Evolutionary conservation across 2,888 invertebrate genomes (phyloP), one percentile per base, ranked within the genome.

Genomic region (Polymixis flavicincta): DNA sequence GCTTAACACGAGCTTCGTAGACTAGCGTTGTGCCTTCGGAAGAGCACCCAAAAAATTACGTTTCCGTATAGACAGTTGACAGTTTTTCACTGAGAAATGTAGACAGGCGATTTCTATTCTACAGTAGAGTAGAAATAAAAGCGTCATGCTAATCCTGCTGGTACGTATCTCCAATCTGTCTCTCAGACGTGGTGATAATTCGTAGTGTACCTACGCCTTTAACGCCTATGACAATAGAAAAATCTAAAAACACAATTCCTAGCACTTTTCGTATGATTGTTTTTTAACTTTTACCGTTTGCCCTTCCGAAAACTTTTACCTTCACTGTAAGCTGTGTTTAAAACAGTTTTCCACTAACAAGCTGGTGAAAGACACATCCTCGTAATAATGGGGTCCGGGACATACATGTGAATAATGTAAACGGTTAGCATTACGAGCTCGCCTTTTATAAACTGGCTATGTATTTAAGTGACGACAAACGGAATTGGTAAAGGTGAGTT

Each of bases 381-480:
- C 17, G 68, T 66, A 61, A 75, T 77, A 63, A 71, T 80, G 70
- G 63, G 76, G 69, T 77, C 84, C 84, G 82, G 82, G 76, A 85
- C 82, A 71, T 76, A 32, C 32, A 68, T 68, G 87, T 90, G 85
- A 90, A 88, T 90, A 87, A 90, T 90, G 83, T 84, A 89, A 87
- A 87, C 85, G 87, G 89, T 83, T 83, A 83, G 74, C 87, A 86
- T 85, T 90, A 88, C 89, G 86, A 88, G 87, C 87, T 83, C 42
- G 8, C 52, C 79, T 84, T 89, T 90, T 89, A 89, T 89, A 88
- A 77, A 90, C 85, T 84, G 82, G 76, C 79, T 83, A 75, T 87
- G 88, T 86, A 82, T 82, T 81, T 82, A 86, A 84, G 85, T 80
- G 82, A 76, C 72, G 74, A 67, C 74, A 71, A 73, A 80, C 65